phyloP scores from a whole-genome alignment of 2,888 invertebrate genomes.

The Andrena flavipes region DNA sequence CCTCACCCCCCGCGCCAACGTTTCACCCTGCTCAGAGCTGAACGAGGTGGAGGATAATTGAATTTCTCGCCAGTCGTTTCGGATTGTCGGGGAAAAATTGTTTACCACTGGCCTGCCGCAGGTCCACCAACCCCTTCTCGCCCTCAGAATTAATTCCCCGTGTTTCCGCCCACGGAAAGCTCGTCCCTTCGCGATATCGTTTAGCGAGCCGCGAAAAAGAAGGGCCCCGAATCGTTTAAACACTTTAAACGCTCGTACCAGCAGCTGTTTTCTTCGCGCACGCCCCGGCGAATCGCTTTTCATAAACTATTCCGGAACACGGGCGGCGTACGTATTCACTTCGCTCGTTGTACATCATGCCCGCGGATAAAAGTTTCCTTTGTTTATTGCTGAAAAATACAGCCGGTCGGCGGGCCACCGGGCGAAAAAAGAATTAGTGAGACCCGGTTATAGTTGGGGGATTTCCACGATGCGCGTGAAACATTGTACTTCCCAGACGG shows the following conservation, averaged over 20 bases:
- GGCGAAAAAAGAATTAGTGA: conserved; percentile 48
- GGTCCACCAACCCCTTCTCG: conserved; percentile 1
- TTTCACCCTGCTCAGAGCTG: too few species aligned
- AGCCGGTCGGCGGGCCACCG: conserved; percentile 23
- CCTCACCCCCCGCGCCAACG: background rate
- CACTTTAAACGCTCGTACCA: conserved; percentile 10
- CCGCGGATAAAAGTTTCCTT: conserved; percentile 60
- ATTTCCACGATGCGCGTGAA: conserved; percentile 50
- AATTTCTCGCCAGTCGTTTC: conserved; percentile 19
- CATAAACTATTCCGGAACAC: conserved; percentile 56
- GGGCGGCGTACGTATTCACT: conserved; percentile 34
- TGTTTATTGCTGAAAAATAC: conserved; percentile 62
- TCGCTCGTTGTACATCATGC: conserved; percentile 53
- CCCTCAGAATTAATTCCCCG: conserved; percentile 7
- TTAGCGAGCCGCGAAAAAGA: background rate
- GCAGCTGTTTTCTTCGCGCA: conserved; percentile 1
- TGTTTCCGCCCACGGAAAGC: background rate
- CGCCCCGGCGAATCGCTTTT: conserved; percentile 41
- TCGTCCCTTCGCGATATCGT: background rate
- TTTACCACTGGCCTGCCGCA: background rate
- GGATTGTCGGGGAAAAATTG: conserved; percentile 21
- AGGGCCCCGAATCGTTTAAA: background rate
- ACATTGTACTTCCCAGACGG: conserved; percentile 32
- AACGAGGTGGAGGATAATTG: conserved; percentile 19
- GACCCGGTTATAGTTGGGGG: conserved; percentile 58